Base-by-base conservation (phyloP, 2,888 invertebrate genomes). In the Ormyrus thymus region DNA sequence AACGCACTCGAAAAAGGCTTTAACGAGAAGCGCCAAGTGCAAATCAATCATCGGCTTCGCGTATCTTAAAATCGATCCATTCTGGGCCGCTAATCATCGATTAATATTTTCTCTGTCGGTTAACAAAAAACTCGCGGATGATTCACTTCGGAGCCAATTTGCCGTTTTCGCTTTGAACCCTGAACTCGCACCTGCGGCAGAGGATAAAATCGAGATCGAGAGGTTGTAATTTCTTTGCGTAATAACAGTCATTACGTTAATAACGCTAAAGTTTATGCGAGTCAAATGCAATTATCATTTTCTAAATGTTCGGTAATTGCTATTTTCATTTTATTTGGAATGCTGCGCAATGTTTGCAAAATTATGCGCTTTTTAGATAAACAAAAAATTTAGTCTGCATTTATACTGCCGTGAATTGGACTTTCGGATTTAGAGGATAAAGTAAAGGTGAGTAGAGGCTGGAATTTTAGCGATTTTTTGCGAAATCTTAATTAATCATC, bases 181-280 rank as follows among this genome's bases (percentile, higher is more conserved):
- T 76, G 65, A 79, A 79, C 79, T 56, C 46, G 58, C 71, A 75
- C 74, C 65, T 79, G 59, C n/a, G 43, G 7, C 7, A 43, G 53
- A 64, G 68, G 74, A 79, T 79, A 74, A 79, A 75, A 75, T 79
- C 65, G 55, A 59, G 70, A 75, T 70, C 74, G 74, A 45, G 65
- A 74, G 62, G 65, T 75, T 75, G 75, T 71, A 75, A 79, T 75
- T 74, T 75, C 51, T 75, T 79, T 70, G 74, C 69, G 70, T 79
- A 79, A 79, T 75, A 75, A 59, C 65, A 66, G 78, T 69, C 65
- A 75, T 79, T 79, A 74, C 56, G 51, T 79, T 70, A 79, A 79
- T 62, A 59, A 55, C 70, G 53, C 29, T 48, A 46, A 65, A 48
- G 48, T 69, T 68, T 73, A 65, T 70, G 48, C 10, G 51, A 64